These are phyloP conservation scores for Plutella xylostella DNA, from an alignment of 2,888 invertebrate genomes.

Conservation along the genomic window DNA sequence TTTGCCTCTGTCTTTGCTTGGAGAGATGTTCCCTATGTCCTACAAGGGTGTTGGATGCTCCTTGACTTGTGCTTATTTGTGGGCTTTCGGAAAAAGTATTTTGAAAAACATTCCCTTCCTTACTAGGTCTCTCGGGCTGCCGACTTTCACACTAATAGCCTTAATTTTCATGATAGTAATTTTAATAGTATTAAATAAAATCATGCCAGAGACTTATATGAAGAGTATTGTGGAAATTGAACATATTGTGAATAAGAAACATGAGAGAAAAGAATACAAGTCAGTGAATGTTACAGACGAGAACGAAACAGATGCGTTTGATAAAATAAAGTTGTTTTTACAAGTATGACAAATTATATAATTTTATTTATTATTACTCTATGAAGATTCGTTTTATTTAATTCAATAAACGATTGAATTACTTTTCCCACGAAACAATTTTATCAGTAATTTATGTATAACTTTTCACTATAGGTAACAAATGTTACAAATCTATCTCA, in stretches of 20 bases:
- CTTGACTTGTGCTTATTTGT: slow-evolving; percentile 23
- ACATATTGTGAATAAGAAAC: slow-evolving; percentile 14
- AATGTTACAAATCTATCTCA: too few species aligned
- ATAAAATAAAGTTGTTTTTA: slow-evolving; percentile 20
- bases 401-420: too few species aligned
- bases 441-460: too few species aligned
- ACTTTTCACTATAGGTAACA: too few species aligned
- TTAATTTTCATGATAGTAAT: slow-evolving; percentile 17
- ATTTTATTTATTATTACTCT: too few species aligned
- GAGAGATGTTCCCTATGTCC: slow-evolving; percentile 24
- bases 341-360: slow-evolving; percentile 14
- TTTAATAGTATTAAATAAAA: slow-evolving; percentile 17
- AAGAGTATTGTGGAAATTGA: slow-evolving; percentile 22
- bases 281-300: slow-evolving; percentile 14
- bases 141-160: slow-evolving; percentile 15
- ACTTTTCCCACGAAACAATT: too few species aligned
- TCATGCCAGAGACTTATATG: slow-evolving; percentile 20
- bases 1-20: slow-evolving; percentile 21
- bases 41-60: slow-evolving; percentile 24
- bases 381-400: too few species aligned
- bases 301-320: slow-evolving; percentile 17
- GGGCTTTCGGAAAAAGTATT: slow-evolving; percentile 23
- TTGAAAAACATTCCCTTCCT: slow-evolving; percentile 18
- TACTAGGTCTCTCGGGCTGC: slow-evolving; percentile 15
- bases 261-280: slow-evolving; percentile 10